Evolutionary conservation across 35 echinoderm and acorn worm genomes (phyloP).

Genomic region (Amphiura filiformis): DNA sequence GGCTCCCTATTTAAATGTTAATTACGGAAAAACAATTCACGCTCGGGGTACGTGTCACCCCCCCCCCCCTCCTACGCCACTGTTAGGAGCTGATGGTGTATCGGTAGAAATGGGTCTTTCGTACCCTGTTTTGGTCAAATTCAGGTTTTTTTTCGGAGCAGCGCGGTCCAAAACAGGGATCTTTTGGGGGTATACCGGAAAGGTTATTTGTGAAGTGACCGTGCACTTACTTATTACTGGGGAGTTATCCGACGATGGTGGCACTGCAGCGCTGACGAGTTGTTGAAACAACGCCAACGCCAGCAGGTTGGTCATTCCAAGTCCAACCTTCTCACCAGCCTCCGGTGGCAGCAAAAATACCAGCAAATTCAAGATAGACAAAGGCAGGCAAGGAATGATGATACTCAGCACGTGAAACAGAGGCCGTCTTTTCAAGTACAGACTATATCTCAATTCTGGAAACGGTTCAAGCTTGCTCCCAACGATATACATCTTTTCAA

Average conservation of each 20-base stretch:
- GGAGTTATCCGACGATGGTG: conserved; percentile 24
- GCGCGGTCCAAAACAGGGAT: no score
- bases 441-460: neutral
- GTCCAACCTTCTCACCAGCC: conserved; percentile 55
- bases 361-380: conserved; percentile 54
- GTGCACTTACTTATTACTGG: conserved; percentile 45
- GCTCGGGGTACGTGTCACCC: no score
- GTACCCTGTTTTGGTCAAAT: no score
- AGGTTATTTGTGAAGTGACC: no score
- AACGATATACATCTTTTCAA: neutral
- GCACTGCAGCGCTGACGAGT: conserved; percentile 23
- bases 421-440: conserved; percentile 31
- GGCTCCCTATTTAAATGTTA: no score
- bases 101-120: no score
- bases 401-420: conserved; percentile 63
- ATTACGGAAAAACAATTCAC: no score
- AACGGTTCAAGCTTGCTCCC: neutral
- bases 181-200: no score
- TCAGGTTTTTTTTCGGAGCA: no score
- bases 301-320: conserved; percentile 49
- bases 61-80: no score
- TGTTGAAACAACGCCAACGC: conserved; percentile 50
- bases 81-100: no score
- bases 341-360: conserved; percentile 67
- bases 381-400: conserved; percentile 53